phyloP scores from a whole-genome alignment of 2,888 invertebrate species.

The Eutolmus rufibarbis region DNA sequence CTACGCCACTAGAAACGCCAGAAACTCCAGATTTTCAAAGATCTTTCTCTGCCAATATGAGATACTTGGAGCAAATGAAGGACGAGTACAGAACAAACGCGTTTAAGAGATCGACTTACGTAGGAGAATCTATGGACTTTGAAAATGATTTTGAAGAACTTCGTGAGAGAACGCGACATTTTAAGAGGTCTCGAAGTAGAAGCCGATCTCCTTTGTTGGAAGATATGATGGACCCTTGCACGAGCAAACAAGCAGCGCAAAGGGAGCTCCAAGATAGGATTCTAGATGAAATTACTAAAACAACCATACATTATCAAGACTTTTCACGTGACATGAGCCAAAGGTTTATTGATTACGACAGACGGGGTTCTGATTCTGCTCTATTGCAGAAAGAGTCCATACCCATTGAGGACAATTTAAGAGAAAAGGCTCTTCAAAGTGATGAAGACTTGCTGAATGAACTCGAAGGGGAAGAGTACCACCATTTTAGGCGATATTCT shows the following conservation, averaged over 20 bases:
- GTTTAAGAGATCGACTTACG: conserved; percentile 60
- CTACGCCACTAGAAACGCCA: background rate
- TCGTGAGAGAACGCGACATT: conserved; percentile 55
- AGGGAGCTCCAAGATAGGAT: conserved; percentile 55
- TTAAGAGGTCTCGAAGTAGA: conserved; percentile 57
- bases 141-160: conserved; percentile 54
- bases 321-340: conserved; percentile 55
- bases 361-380: conserved; percentile 59
- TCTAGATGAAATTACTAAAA: conserved; percentile 55
- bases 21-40: conserved; percentile 53
- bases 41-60: conserved; percentile 53
- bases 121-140: conserved; percentile 58
- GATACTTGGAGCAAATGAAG: conserved; percentile 54
- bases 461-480: conserved; percentile 61
- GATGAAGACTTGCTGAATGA: conserved; percentile 47
- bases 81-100: conserved; percentile 49
- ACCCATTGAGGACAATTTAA: conserved; percentile 47
- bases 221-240: conserved; percentile 43
- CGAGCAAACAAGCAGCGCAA: conserved; percentile 51
- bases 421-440: conserved; percentile 43
- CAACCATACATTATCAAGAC: conserved; percentile 55
- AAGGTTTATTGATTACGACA: conserved; percentile 56
- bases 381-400: conserved; percentile 52
- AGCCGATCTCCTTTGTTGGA: conserved; percentile 56
- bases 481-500: conserved; percentile 59